phyloP scores from a whole-genome alignment of 2,888 invertebrate species.

The Cloeon dipterum region DNA sequence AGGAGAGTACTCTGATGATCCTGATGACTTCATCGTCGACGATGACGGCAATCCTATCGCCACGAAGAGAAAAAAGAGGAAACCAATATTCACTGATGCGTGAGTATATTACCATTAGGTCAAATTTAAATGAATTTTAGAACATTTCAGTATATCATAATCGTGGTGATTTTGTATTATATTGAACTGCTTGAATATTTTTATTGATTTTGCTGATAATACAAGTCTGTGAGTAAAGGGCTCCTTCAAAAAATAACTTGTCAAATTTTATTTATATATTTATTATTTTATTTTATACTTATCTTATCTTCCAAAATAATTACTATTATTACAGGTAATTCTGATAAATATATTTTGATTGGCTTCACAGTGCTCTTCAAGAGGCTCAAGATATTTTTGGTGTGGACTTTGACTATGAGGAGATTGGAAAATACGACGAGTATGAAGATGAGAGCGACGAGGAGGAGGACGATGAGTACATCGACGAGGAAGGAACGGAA shows the following conservation, averaged over 20 bases:
- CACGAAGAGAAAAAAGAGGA: constrained; percentile 53
- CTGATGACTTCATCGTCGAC: constrained; percentile 92
- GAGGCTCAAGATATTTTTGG: constrained; percentile 98
- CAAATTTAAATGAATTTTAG: too few relatives aligned
- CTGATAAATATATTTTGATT: constrained; percentile 1
- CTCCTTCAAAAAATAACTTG: too few relatives aligned
- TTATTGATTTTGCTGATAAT: too few relatives aligned
- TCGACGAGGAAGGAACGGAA: constrained; percentile 46
- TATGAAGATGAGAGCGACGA: constrained; percentile 68
- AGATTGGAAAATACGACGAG: constrained; percentile 70
- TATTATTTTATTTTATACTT: constrained; percentile 3
- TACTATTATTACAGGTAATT: not conserved
- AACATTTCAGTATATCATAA: too few relatives aligned
- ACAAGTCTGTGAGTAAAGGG: too few relatives aligned
- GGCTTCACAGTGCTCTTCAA: constrained; percentile 56
- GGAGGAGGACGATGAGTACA: constrained; percentile 41
- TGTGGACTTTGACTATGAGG: constrained; percentile 92
- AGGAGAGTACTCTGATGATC: constrained; percentile 49
- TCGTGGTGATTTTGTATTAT: too few relatives aligned
- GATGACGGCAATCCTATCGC: constrained; percentile 79
- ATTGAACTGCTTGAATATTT: too few relatives aligned
- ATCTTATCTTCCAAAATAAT: not conserved
- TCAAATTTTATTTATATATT: not conserved
- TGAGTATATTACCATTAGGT: too few relatives aligned
- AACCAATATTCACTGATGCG: constrained; percentile 69